These are phyloP conservation scores for Anguilla obscura DNA, from an alignment of 2,797 vertebrate species.

Conservation along the genomic window DNA sequence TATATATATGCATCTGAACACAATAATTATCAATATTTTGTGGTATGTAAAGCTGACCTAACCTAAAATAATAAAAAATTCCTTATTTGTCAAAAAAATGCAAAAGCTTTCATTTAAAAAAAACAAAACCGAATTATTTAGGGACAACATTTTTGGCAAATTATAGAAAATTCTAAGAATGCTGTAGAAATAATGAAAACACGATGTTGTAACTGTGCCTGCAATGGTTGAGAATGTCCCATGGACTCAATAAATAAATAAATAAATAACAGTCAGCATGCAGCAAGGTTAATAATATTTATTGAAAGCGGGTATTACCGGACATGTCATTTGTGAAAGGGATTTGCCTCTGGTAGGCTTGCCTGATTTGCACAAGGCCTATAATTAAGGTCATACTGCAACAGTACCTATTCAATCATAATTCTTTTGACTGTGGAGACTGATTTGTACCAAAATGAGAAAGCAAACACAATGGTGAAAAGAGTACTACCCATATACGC, in stretches of 20 bases:
- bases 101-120: not conserved
- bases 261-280: not conserved
- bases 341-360: not conserved
- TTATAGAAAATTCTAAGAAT: not conserved
- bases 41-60: not conserved
- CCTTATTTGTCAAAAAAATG: not conserved
- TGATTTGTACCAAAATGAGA: not conserved
- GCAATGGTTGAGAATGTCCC: too few species aligned
- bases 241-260: not conserved
- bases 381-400: constrained; percentile 6
- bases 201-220: too few species aligned
- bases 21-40: too few species aligned
- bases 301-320: not conserved
- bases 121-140: not conserved
- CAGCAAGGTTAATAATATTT: constrained; percentile 10
- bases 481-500: not conserved
- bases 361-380: not conserved
- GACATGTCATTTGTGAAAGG: not conserved
- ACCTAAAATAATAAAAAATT: not conserved
- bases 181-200: too few species aligned
- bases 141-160: not conserved
- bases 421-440: not conserved
- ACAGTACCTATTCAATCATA: not conserved
- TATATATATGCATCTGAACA: too few species aligned
- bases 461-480: not conserved